Base-by-base conservation (phyloP, 2,888 invertebrate species). In the Adineta ricciae region DNA sequence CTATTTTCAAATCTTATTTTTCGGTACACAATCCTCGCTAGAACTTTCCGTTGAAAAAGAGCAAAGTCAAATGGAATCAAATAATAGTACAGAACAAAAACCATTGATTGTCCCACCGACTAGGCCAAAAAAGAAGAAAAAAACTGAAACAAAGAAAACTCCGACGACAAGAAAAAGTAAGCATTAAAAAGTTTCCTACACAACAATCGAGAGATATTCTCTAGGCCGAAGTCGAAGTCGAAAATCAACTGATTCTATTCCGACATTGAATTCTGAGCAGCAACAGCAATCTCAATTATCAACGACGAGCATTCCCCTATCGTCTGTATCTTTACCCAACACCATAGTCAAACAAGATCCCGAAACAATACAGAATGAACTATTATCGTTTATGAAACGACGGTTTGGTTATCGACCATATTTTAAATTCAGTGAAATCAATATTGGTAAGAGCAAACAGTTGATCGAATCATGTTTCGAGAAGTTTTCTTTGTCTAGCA, bases 311-410 rank as follows among this genome's bases (percentile, higher is more conserved):
- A 64, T 32, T 19, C 64, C 64, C 16, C 32, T 56, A 56, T 56
- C 56, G 2, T 73, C 73, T 73, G 38, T 38, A 21, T 38, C 78
- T 3, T 78, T 78, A 78, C 41, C 78, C 41, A 78, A 9, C 9
- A 41, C 78, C 19, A 78, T 78, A n/a, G n/a, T n/a, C 24, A 78
- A 78, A 78, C 78, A 38, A 78, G 41, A 41, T 38, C 78, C 78
- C 3, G 78, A 41, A 78, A 41, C 24, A 38, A 78, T 41, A 78
- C 78, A 78, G 14, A n/a, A 41, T 24, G 78, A 78, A 41, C 8
- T 78, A n/a, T 24, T 78, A 41, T 78, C 78, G 24, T 78, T 78
- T 41, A 78, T 78, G 78, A 78, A 78, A 78, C 78, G 78, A 78
- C 78, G 78, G 0, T 78, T 78, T 78, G 78, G 78, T 24, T 78